Evolutionary conservation across 2,888 invertebrate species (phyloP), one percentile per base, ranked within the genome.

Genomic region (Mayetiola destructor): DNA sequence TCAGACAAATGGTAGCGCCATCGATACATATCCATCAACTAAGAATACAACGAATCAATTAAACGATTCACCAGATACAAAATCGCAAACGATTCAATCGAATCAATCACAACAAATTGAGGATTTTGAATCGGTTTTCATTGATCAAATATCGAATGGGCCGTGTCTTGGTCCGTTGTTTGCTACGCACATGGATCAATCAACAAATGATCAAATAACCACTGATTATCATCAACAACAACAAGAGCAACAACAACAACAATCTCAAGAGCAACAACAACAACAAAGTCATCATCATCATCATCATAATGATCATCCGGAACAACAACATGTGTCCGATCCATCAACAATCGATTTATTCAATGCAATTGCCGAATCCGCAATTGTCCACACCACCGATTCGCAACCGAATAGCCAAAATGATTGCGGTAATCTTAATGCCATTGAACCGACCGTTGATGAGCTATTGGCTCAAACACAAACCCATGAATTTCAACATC

Each of bases 61-160:
- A 10, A 23, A 21, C 3, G 42, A 23, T 21, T 5, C 16, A 39
- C 14, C 8, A 39, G n/a, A 18, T 30, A 20, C 56, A 42, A 42
- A 42, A 23, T 42, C 42, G 14, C 42, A 58, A 39, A 55, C 36
- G 1, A 60, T 56, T 58, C 55, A 54, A 6, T 5, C n/a, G 30
- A 32, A 20, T 29, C 9, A 53, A 30, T n/a, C n/a, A n/a, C n/a
- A n/a, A n/a, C n/a, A n/a, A 3, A 32, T 53, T 10, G 58, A n/a
- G 27, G 37, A 42, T 37, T 64, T 65, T 57, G 63, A 62, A 61
- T 58, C 59, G 55, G 63, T 63, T 12, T 64, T 64, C 55, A 63
- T 3, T 39, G 63, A 59, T 52, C 63, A 56, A 10, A 53, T 53
- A 20, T 53, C 53, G 53, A 53, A 53, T 53, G 53, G 53, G 57